phyloP scores from a whole-genome alignment of 1,140 invertebrate genomes.

The Trichonephila inaurata region DNA sequence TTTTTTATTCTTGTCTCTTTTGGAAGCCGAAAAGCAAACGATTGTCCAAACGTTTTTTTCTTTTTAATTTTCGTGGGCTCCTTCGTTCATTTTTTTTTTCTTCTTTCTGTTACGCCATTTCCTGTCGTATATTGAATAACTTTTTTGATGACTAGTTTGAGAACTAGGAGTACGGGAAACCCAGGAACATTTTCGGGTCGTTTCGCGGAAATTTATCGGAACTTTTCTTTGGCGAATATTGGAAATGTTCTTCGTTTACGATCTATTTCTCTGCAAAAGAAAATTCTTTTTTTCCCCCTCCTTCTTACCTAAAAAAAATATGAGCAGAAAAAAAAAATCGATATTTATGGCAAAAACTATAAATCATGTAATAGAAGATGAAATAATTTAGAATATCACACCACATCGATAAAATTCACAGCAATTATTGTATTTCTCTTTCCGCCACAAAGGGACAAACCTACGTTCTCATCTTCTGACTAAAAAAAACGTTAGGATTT shows the following conservation, averaged over 20 bases:
- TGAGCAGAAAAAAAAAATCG: no score
- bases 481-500: no score
- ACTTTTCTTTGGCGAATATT: neutral
- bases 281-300: no score
- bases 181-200: neutral
- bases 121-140: conserved; percentile 56
- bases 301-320: no score
- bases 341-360: no score
- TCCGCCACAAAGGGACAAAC: no score
- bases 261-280: no score
- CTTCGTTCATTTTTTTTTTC: neutral
- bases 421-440: no score
- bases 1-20: conserved; percentile 12
- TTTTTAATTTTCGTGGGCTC: neutral
- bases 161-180: neutral
- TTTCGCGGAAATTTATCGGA: neutral
- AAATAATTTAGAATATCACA: no score
- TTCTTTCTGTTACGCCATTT: neutral
- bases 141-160: conserved; percentile 33
- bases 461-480: no score
- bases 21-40: conserved; percentile 27
- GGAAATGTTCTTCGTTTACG: neutral
- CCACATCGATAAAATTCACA: no score
- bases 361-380: no score
- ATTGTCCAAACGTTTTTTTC: conserved; percentile 43